phyloP scores from a whole-genome alignment of 2,113 vertebrate genomes.

The Caranx melampygus region DNA sequence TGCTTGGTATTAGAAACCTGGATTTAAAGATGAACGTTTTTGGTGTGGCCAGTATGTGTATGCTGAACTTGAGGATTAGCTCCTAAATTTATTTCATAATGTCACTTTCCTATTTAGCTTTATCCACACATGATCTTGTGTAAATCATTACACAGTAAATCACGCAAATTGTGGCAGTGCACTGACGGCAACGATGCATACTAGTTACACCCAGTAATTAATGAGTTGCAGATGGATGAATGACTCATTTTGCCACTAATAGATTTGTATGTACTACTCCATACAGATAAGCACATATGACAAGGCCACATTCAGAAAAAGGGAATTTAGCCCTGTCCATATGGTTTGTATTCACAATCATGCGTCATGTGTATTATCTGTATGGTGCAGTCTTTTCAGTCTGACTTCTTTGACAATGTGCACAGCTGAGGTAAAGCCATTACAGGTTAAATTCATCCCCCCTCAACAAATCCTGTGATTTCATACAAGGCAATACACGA shows the following conservation, averaged over 20 bases:
- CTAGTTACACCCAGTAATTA: constrained; percentile 25
- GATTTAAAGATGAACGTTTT: constrained; percentile 78
- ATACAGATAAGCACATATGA: constrained; percentile 12
- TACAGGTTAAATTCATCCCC: constrained; percentile 91
- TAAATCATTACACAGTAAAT: constrained; percentile 31
- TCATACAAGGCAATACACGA: constrained; percentile 91
- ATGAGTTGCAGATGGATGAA: constrained; percentile 6
- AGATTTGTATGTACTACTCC: constrained; percentile 21
- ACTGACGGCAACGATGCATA: constrained; percentile 10
- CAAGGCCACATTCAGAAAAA: constrained; percentile 19
- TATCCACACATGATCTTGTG: constrained; percentile 32
- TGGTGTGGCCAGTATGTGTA: constrained; percentile 64
- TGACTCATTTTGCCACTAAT: constrained; percentile 22
- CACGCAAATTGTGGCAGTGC: neutral
- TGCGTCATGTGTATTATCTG: constrained; percentile 75
- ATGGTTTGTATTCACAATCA: constrained; percentile 50
- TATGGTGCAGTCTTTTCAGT: constrained; percentile 71
- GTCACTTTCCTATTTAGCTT: constrained; percentile 32
- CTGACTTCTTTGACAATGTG: constrained; percentile 82
- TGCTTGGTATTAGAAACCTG: constrained; percentile 83
- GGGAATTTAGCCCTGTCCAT: neutral
- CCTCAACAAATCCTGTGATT: constrained; percentile 86
- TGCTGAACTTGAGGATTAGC: constrained; percentile 65
- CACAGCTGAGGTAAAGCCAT: constrained; percentile 74
- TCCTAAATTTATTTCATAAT: constrained; percentile 58